Percentiles rank a stretch among this genome's conserved stretches.
Evolutionary conservation across 1,140 invertebrate genomes (phyloP).

Genomic region (Ceratina calcarata): DNA sequence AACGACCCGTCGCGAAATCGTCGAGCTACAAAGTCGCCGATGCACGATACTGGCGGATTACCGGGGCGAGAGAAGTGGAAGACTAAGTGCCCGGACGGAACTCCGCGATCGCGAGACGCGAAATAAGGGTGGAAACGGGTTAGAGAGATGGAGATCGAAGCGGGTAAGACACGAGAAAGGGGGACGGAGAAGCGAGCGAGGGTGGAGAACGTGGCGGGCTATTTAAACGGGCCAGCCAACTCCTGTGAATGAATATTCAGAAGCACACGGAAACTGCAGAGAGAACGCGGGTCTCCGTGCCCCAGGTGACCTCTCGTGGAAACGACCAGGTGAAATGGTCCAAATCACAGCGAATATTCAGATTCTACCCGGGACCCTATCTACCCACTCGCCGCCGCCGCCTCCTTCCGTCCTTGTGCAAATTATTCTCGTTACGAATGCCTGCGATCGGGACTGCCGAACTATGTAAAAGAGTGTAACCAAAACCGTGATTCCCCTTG

Average conservation of each 20-base stretch:
- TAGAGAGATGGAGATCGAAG: background rate
- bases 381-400: background rate
- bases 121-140: constrained; percentile 17
- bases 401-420: constrained; percentile 24
- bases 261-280: constrained; percentile 52
- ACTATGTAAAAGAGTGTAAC: constrained; percentile 44
- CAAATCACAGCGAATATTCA: constrained; percentile 67
- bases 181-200: background rate
- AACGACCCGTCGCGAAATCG: constrained; percentile 39
- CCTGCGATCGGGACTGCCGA: constrained; percentile 42
- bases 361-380: constrained; percentile 11
- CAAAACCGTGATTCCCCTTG: constrained; percentile 47
- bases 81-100: constrained; percentile 33
- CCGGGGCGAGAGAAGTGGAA: constrained; percentile 17
- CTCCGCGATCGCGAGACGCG: constrained; percentile 7
- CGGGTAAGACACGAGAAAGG: background rate
- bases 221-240: constrained; percentile 58
- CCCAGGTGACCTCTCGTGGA: constrained; percentile 64
- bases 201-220: constrained; percentile 44
- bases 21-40: constrained; percentile 32
- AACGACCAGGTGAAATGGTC: constrained; percentile 66
- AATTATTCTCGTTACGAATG: constrained; percentile 60
- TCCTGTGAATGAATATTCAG: constrained; percentile 64
- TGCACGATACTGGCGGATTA: constrained; percentile 31
- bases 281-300: constrained; percentile 47